phyloP scores from a whole-genome alignment of 2,113 vertebrate genomes.

The Columba janthina region DNA sequence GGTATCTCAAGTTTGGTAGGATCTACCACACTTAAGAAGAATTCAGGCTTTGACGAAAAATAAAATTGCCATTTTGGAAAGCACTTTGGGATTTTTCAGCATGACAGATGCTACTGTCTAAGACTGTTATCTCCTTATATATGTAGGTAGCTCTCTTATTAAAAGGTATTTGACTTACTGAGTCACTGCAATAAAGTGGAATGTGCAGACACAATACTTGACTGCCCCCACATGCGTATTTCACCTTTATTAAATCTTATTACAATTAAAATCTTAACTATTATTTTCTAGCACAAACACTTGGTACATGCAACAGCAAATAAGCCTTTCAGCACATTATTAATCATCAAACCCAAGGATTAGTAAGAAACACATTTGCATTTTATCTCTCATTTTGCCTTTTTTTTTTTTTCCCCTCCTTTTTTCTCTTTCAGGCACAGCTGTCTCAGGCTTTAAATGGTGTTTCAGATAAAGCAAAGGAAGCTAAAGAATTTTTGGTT shows the following conservation, averaged over 20 bases:
- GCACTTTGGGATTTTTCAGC: slow-evolving; percentile 35
- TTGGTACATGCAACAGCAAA: not conserved
- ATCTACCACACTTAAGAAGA: not conserved
- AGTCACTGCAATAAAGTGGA: slow-evolving; percentile 9
- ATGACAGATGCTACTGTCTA: slow-evolving; percentile 14
- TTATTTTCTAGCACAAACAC: not conserved
- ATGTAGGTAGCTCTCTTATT: slow-evolving; percentile 10
- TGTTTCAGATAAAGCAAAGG: slow-evolving; percentile 96
- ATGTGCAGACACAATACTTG: slow-evolving; percentile 35
- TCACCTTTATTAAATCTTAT: slow-evolving; percentile 27
- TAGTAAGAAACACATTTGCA: not conserved
- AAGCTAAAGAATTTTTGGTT: slow-evolving; percentile 97
- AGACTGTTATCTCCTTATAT: slow-evolving; percentile 15
- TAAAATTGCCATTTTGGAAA: not conserved
- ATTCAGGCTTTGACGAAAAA: not conserved
- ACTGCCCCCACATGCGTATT: slow-evolving; percentile 39
- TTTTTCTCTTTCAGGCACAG: slow-evolving; percentile 82
- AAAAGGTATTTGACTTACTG: slow-evolving; percentile 30
- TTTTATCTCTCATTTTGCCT: not conserved
- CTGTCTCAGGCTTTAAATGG: slow-evolving; percentile 96
- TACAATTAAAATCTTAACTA: slow-evolving; percentile 1
- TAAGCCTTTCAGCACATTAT: not conserved
- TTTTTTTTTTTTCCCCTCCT: not conserved
- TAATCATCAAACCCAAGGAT: not conserved
- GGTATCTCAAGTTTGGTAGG: not conserved